Conservation (phyloP, 2,797 vertebrate genomes). For the Galago senegalensis region DNA sequence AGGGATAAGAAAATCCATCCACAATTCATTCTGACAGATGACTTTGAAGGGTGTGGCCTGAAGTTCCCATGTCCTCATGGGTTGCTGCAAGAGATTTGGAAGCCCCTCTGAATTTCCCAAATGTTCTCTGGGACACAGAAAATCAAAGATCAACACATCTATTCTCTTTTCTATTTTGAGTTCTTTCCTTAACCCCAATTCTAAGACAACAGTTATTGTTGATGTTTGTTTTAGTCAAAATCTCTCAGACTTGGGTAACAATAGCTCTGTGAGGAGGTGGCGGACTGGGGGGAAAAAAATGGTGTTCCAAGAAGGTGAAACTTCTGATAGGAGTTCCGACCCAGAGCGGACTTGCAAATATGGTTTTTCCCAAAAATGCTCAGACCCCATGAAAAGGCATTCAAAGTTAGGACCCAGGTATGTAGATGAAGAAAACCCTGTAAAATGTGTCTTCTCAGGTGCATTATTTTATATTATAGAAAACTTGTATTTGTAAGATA, state of each 20-base stretch:
- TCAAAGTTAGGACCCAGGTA: neutral
- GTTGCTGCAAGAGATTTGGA: too few species aligned
- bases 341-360: neutral
- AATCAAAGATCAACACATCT: neutral
- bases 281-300: neutral
- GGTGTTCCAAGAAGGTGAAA: neutral
- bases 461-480: neutral
- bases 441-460: neutral
- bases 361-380: neutral
- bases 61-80: neutral
- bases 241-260: neutral
- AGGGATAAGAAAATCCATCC: neutral
- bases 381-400: neutral
- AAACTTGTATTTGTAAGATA: neutral
- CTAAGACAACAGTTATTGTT: neutral
- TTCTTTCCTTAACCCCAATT: neutral
- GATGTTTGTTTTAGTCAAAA: slow-evolving; percentile 3
- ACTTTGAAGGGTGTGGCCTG: neutral
- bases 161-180: neutral
- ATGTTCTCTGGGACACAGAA: neutral
- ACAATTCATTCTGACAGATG: neutral
- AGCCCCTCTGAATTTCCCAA: neutral
- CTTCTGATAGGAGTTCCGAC: neutral
- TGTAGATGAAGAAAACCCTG: neutral
- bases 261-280: neutral